Percentiles rank a stretch among this genome's conserved stretches.
phyloP scores from a whole-genome alignment of 2,113 vertebrate species.

The Gulo gulo region DNA sequence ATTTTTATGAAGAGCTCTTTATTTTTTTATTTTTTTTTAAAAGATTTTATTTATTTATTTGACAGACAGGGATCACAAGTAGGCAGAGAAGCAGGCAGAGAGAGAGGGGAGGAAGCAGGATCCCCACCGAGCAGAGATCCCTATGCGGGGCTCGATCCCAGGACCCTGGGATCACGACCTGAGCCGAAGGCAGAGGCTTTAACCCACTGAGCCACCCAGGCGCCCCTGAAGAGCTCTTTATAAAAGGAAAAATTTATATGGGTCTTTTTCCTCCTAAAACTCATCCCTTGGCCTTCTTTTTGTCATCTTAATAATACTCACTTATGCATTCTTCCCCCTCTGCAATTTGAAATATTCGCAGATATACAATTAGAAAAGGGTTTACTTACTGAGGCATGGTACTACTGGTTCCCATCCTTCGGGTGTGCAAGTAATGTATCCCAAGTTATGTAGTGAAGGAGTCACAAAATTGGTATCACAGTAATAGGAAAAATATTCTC shows the following conservation, averaged over 20 bases:
- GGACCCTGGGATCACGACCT: no score
- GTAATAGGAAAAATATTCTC: accelerated
- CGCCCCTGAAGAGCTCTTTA: accelerated
- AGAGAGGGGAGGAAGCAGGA: no score
- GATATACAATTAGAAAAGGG: background rate
- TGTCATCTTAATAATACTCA: background rate
- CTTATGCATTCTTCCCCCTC: background rate
- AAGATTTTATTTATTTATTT: no score
- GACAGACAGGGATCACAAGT: no score
- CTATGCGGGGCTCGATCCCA: no score
- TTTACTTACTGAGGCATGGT: slow-evolving; percentile 78
- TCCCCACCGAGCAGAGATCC: no score
- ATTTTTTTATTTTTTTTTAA: no score
- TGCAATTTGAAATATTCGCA: background rate
- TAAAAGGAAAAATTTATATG: background rate
- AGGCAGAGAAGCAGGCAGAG: no score
- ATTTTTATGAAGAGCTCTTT: background rate
- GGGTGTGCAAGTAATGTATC: accelerated
- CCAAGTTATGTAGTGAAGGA: accelerated
- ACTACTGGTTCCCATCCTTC: slow-evolving; percentile 68
- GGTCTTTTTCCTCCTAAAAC: background rate
- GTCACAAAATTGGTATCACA: background rate
- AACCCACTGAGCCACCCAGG: no score
- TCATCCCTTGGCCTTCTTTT: background rate
- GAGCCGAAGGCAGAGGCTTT: no score